phyloP scores from a whole-genome alignment of 2,113 vertebrate genomes.

The Catagonus wagneri region DNA sequence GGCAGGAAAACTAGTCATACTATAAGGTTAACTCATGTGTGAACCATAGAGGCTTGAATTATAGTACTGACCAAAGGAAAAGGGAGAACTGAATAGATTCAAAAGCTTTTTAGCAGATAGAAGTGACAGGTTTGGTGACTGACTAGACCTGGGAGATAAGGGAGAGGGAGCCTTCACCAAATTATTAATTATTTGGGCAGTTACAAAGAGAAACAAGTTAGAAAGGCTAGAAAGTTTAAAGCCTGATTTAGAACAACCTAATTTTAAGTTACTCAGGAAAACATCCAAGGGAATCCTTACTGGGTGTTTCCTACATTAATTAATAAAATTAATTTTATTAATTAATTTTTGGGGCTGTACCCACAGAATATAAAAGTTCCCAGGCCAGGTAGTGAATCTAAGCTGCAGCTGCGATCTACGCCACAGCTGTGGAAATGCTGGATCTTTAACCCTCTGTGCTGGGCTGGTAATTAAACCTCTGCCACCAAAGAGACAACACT shows the following conservation, averaged over 20 bases:
- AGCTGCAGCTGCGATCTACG: no score
- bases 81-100: not conserved
- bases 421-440: no score
- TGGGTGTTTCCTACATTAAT: not conserved
- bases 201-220: not conserved
- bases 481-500: no score
- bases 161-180: not conserved
- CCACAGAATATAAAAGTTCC: no score
- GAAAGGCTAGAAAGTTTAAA: not conserved
- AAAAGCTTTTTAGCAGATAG: not conserved
- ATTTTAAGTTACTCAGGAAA: slow-evolving; percentile 43
- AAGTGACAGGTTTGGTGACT: not conserved
- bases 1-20: not conserved
- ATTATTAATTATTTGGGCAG: not conserved
- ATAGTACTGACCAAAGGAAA: not conserved
- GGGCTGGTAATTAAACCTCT: no score
- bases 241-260: slow-evolving; percentile 2
- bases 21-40: not conserved
- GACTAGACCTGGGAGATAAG: not conserved
- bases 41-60: not conserved
- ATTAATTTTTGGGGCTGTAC: no score
- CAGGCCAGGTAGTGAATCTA: no score
- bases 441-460: no score
- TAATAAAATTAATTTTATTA: no score
- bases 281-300: not conserved